Conservation (phyloP, 2,888 invertebrate species). For the Trachelus troglodyta region DNA sequence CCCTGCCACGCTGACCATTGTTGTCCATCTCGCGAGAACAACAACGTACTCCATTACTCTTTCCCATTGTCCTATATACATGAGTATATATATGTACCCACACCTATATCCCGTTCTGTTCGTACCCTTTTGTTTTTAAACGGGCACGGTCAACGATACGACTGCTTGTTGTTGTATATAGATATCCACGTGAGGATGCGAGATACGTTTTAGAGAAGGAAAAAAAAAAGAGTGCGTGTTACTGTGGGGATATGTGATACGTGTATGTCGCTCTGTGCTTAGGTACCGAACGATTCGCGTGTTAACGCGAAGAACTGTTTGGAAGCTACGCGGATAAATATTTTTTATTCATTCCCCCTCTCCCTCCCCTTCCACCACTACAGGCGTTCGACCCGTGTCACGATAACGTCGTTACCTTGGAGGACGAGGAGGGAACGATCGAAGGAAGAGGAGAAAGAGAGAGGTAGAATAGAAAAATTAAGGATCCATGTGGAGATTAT, state of each 20-base stretch:
- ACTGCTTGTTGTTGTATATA: background rate
- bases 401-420: background rate
- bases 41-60: background rate
- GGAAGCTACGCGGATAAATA: background rate
- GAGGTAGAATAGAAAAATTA: background rate
- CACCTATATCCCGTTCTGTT: background rate
- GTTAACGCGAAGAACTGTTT: background rate
- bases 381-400: background rate
- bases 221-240: background rate
- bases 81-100: background rate
- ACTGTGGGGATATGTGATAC: background rate
- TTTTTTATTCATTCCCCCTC: background rate
- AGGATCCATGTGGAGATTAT: background rate
- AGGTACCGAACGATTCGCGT: background rate
- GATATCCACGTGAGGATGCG: background rate
- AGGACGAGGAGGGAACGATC: background rate
- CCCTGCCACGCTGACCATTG: background rate
- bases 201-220: background rate
- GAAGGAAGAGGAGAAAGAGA: background rate
- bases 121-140: background rate
- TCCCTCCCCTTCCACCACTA: background rate
- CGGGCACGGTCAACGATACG: background rate
- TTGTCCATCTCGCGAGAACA: background rate
- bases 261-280: background rate
- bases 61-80: background rate